Evolutionary conservation across 2,888 invertebrate genomes (phyloP), one percentile per base, ranked within the genome.

Genomic region (Eulithis testata): DNA sequence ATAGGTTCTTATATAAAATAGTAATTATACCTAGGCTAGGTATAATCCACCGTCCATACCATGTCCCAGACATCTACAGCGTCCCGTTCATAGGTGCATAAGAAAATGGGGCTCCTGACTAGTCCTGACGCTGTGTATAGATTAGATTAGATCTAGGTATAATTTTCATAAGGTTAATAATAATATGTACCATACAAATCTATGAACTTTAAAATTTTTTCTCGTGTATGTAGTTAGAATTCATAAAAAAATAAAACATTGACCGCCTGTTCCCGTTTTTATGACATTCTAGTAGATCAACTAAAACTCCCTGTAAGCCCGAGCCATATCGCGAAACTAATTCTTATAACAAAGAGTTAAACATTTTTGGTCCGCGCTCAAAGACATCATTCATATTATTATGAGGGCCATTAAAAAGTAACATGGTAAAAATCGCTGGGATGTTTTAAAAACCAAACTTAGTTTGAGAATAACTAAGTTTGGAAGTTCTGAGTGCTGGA

Each of bases 281-380:
- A 72, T 57, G 36, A 61, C 63, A 49, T 63, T 51, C 61, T 56
- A 70, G 61, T 72, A 68, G 70, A 72, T 68, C 2, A 21, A 21
- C 64, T 65, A 70, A 76, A 76, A 21, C 21, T 21, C 21, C 21
- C 73, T 69, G 71, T 71, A 70, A 79, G 69, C 49, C 36, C 12
- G 14, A 67, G 77, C 73, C 68, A 61, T 65, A 63, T 74, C 76
- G 80, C 84, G 78, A 80, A 82, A 80, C 84, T 61, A 87, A 87
- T 87, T 72, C 70, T 80, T 80, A n/a, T n/a, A 81, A 89, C 88
- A 90, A 89, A 87, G 88, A 87, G 81, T 85, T 85, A 78, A 81
- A 84, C 82, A 82, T 75, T 74, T 77, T 79, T 81, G 5, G 4
- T 27, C 11, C 47, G 14, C 12, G 44, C 36, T 51, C 50, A 56